phyloP scores from a whole-genome alignment of 2,797 vertebrate genomes.

The Gymnopithys bicolor region DNA sequence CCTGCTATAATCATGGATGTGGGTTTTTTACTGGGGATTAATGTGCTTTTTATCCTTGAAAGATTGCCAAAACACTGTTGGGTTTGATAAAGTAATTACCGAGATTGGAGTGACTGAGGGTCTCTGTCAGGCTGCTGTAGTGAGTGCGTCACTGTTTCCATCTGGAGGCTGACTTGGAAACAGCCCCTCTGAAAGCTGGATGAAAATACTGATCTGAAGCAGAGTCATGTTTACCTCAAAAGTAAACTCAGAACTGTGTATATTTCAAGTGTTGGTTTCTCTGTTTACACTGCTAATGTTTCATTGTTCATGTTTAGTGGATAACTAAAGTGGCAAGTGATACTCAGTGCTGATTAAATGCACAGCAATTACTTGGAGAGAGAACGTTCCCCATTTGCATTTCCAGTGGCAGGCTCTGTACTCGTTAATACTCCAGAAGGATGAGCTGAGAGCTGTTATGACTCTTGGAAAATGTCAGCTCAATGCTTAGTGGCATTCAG shows the following conservation, averaged over 20 bases:
- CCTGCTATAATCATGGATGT: not conserved
- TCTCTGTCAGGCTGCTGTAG: not conserved
- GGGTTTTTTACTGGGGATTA: not conserved
- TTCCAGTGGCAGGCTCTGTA: not conserved
- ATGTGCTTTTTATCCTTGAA: not conserved
- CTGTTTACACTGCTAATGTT: not conserved
- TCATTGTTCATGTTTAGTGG: not conserved
- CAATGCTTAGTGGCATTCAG: slow-evolving; percentile 23
- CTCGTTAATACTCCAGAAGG: not conserved
- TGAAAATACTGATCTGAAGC: not conserved
- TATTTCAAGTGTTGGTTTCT: not conserved
- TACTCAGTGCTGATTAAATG: not conserved
- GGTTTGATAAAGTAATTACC: slow-evolving; percentile 22
- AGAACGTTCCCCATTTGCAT: not conserved
- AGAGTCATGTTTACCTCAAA: not conserved
- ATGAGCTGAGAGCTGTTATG: not conserved
- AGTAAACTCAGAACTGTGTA: not conserved
- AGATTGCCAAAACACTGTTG: not conserved
- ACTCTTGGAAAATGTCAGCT: slow-evolving; percentile 42
- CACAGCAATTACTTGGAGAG: not conserved
- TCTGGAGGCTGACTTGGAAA: slow-evolving; percentile 57
- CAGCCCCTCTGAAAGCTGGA: not conserved
- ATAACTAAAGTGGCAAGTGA: not conserved
- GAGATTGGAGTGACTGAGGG: slow-evolving; percentile 4
- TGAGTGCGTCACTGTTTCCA: slow-evolving; percentile 41